These are phyloP conservation scores for Cryptomyrus ogoouensis DNA, from an alignment of 2,113 vertebrate genomes.

Conservation along the genomic window DNA sequence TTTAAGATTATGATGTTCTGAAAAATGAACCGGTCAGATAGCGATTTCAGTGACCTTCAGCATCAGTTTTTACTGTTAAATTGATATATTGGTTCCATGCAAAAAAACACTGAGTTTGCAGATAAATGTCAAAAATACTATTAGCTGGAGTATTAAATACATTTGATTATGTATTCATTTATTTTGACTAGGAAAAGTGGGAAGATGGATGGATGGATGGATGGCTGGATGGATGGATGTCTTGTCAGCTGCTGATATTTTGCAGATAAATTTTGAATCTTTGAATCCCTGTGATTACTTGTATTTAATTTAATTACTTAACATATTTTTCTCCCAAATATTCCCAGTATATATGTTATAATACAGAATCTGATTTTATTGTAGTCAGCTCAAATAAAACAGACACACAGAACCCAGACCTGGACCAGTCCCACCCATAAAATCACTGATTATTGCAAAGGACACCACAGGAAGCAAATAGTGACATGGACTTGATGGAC, in stretches of 20 bases:
- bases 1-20: background rate
- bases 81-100: background rate
- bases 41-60: background rate
- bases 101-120: background rate
- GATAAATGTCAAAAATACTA: background rate
- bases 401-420: background rate
- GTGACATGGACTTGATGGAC: background rate
- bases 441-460: background rate
- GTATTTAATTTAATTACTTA: background rate
- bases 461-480: background rate
- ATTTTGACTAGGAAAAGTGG: background rate
- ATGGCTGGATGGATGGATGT: background rate
- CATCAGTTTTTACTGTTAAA: background rate
- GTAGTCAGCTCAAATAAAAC: background rate
- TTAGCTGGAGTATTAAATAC: background rate
- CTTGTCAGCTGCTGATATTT: background rate
- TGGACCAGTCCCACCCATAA: background rate
- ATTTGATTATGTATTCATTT: background rate
- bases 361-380: background rate
- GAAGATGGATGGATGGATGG: background rate
- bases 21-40: background rate
- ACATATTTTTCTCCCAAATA: background rate
- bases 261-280: background rate
- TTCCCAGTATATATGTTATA: background rate
- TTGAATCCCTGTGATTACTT: background rate